A percentile compares a stretch with the other conserved stretches of the same genome.
These are phyloP conservation scores for Dryobotodes eremita DNA, from an alignment of 2,888 invertebrate species.

Conservation along the genomic window DNA sequence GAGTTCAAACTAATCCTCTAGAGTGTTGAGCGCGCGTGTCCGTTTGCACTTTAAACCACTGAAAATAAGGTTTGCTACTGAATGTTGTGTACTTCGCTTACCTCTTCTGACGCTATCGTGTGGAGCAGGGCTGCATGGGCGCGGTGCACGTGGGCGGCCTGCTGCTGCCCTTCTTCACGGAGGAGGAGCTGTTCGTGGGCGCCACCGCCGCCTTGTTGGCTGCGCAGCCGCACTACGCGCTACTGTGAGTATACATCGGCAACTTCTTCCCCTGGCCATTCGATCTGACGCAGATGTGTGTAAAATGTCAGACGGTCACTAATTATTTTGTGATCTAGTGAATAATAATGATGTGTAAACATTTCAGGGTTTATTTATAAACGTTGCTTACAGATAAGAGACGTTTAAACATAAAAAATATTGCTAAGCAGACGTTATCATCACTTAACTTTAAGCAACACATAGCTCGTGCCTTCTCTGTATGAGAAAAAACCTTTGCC, in stretches of 20 bases:
- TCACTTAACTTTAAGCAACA: not conserved
- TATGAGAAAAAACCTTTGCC: not conserved
- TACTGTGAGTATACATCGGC: slow-evolving; percentile 72
- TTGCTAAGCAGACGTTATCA: not conserved
- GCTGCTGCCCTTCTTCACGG: slow-evolving; percentile 96
- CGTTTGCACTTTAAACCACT: not conserved
- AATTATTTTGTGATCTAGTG: not conserved
- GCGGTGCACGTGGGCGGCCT: slow-evolving; percentile 96
- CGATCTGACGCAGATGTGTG: too few relatives aligned
- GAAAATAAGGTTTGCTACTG: not conserved
- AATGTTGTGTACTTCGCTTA: not conserved
- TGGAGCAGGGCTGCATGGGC: slow-evolving; percentile 95
- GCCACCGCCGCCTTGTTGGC: slow-evolving; percentile 83
- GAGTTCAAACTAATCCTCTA: not conserved
- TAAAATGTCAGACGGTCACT: not conserved
- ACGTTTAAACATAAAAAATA: not conserved
- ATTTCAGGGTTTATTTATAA: not conserved
- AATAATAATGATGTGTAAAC: too few relatives aligned
- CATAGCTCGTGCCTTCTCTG: too few relatives aligned
- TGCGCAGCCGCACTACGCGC: slow-evolving; percentile 86
- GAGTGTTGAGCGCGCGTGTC: not conserved
- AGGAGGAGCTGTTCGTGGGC: slow-evolving; percentile 93
- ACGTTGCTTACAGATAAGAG: not conserved
- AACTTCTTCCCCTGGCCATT: too few relatives aligned
- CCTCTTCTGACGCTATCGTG: too few relatives aligned